Evolutionary conservation across 1,140 invertebrate species (phyloP).

Genomic region (Trachymyrmex cornetzi): DNA sequence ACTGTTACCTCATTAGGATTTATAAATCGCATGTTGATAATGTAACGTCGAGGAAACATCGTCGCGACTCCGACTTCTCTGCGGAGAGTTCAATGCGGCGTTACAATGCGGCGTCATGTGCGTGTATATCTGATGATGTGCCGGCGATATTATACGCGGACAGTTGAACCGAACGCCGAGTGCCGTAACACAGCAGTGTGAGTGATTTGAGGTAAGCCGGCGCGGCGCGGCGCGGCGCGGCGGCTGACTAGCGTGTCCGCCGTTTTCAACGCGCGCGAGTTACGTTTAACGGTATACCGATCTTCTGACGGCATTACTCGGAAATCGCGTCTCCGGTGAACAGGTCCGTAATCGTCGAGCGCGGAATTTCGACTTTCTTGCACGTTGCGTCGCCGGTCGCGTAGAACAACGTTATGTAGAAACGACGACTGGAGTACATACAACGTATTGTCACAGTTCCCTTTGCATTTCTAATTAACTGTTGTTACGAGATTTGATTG

Average conservation of each 20-base stretch:
- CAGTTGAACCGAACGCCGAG: background rate
- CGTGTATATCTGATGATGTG: conserved; percentile 24
- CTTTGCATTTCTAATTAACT: background rate
- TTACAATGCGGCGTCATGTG: conserved; percentile 54
- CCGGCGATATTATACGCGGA: conserved; percentile 43
- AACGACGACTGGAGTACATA: background rate
- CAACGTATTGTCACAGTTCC: background rate
- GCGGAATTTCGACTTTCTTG: conserved; percentile 61
- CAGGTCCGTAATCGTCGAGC: conserved; percentile 50
- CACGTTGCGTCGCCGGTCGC: background rate
- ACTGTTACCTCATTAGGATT: conserved; percentile 57
- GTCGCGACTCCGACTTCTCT: background rate
- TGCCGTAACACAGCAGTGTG: conserved; percentile 38
- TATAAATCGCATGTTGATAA: conserved; percentile 37
- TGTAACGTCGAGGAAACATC: conserved; percentile 2
- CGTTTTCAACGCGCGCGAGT: conserved; percentile 45
- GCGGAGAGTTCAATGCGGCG: conserved; percentile 50
- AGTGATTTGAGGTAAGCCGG: conserved; percentile 56
- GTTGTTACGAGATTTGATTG: background rate
- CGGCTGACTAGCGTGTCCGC: conserved; percentile 41
- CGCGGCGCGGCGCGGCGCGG: too few relatives aligned
- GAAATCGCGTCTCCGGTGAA: conserved; percentile 52
- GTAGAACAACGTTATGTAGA: background rate
- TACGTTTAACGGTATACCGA: conserved; percentile 69
- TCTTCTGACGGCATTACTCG: conserved; percentile 57